phyloP scores from a whole-genome alignment of 2,113 vertebrate genomes.

The Anser cygnoides region DNA sequence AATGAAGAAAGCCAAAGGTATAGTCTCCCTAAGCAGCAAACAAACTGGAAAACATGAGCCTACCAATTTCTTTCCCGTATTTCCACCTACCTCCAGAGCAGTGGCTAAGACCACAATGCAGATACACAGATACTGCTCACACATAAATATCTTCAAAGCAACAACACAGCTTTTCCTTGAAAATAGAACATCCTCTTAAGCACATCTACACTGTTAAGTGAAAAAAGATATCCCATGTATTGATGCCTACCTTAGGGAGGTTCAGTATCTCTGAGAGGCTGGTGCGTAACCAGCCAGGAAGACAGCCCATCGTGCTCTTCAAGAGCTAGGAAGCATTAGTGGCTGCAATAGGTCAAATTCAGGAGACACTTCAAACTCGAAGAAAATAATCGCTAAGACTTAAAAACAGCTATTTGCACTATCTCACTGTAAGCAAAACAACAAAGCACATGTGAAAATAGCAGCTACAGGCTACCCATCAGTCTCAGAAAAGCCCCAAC shows the following conservation, averaged over 20 bases:
- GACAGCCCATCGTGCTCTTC: rapidly evolving
- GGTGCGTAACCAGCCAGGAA: neutral
- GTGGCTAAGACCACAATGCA: neutral
- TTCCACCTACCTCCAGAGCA: neutral
- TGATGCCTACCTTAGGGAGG: neutral
- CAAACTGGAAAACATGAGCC: neutral
- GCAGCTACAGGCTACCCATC: rapidly evolving
- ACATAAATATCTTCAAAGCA: rapidly evolving
- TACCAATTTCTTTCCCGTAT: neutral
- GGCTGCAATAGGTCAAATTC: neutral
- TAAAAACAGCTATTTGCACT: neutral
- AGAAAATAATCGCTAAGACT: neutral
- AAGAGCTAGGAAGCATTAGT: neutral
- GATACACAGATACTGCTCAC: neutral
- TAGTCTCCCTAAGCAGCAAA: neutral
- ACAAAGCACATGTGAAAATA: neutral
- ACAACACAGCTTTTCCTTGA: neutral
- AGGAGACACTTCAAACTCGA: neutral
- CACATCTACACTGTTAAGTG: neutral
- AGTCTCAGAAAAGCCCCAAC: neutral
- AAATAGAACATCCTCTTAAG: neutral
- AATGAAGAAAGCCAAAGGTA: neutral
- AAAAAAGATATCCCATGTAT: rapidly evolving
- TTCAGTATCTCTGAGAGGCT: neutral
- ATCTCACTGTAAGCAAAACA: neutral